A percentile compares a stretch with the other conserved stretches of the same genome.
Evolutionary conservation across 2,113 vertebrate species (phyloP).

Genomic region (Indri indri): DNA sequence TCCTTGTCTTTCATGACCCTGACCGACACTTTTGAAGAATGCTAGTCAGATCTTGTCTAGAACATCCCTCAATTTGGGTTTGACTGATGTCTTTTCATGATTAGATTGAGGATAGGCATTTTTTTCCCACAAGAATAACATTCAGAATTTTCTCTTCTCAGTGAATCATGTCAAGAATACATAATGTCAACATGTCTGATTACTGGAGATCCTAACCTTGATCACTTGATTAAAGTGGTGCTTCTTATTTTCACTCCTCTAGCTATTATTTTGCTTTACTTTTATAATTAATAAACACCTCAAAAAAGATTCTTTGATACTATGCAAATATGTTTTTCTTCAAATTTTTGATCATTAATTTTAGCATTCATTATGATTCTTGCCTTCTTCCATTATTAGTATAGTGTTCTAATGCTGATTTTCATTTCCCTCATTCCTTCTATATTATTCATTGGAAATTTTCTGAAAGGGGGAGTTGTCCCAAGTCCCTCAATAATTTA

Average conservation of each 20-base stretch:
- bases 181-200: neutral
- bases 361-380: neutral
- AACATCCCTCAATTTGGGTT: neutral
- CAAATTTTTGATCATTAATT: neutral
- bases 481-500: neutral
- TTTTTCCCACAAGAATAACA: neutral
- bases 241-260: neutral
- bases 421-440: neutral
- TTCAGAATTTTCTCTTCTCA: neutral
- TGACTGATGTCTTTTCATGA: neutral
- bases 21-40: neutral
- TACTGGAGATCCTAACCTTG: neutral
- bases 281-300: neutral
- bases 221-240: neutral
- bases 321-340: neutral
- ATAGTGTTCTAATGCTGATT: neutral
- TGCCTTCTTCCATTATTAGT: neutral
- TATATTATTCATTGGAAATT: neutral
- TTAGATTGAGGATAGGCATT: neutral
- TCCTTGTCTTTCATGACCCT: neutral
- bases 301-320: neutral
- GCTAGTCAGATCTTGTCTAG: neutral
- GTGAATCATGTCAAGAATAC: neutral
- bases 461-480: neutral
- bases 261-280: neutral